Evolutionary conservation across 2,797 vertebrate genomes (phyloP).

Genomic region (Phrynocephalus forsythii): DNA sequence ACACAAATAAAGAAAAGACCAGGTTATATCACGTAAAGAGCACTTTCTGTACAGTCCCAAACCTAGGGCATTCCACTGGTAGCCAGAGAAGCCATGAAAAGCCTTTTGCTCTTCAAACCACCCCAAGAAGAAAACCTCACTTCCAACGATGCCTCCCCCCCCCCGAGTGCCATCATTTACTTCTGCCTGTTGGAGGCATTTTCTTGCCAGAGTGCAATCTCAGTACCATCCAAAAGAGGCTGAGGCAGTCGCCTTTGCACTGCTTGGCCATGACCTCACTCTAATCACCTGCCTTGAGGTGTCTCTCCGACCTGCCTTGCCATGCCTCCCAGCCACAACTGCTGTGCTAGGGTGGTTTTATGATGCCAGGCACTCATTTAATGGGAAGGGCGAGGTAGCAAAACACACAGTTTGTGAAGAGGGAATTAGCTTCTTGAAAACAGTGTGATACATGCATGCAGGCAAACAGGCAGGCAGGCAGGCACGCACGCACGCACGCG

Average conservation of each 20-base stretch:
- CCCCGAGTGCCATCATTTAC: neutral
- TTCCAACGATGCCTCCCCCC: neutral
- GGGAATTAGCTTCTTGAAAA: neutral
- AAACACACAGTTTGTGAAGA: constrained; percentile 52
- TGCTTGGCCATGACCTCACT: constrained; percentile 44
- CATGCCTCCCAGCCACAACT: constrained; percentile 31
- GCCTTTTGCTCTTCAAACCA: neutral
- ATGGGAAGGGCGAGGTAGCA: constrained; percentile 48
- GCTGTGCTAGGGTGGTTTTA: constrained; percentile 60
- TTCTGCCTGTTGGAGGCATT: constrained; percentile 27
- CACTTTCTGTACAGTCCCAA: neutral
- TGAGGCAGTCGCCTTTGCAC: constrained; percentile 31
- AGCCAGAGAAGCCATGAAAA: neutral
- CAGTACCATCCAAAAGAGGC: constrained; percentile 42
- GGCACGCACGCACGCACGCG: neutral
- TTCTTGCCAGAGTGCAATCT: constrained; percentile 56
- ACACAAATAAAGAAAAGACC: neutral
- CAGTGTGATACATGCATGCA: neutral
- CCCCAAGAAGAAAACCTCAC: neutral
- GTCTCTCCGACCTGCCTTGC: constrained; percentile 50
- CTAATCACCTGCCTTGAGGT: constrained; percentile 65
- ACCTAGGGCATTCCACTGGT: neutral
- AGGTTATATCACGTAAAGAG: neutral
- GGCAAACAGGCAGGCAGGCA: neutral
- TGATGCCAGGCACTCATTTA: constrained; percentile 14